A percentile compares a stretch with the other conserved stretches of the same genome.
phyloP scores from a whole-genome alignment of 2,888 invertebrate genomes.

The Xanthia togata region DNA sequence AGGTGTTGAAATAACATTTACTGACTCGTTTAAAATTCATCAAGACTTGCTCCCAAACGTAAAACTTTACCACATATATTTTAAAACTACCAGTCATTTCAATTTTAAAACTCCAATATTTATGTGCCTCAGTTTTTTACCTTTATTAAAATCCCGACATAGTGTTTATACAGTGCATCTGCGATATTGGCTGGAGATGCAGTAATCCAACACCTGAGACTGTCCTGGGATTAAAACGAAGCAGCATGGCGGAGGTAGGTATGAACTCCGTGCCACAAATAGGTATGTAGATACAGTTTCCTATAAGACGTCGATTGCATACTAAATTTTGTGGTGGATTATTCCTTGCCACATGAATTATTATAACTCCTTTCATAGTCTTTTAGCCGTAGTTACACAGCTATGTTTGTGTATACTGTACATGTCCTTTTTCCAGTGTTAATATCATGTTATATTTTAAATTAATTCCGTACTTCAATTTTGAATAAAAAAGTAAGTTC shows the following conservation, averaged over 20 bases:
- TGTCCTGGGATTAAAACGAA: slow-evolving; percentile 67
- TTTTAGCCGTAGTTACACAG: background rate
- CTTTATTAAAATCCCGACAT: slow-evolving; percentile 55
- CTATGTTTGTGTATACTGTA: background rate
- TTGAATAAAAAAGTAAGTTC: background rate
- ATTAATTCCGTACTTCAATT: background rate
- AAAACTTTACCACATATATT: background rate
- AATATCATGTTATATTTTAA: background rate
- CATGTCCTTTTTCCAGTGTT: background rate
- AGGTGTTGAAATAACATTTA: background rate
- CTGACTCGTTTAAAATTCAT: background rate
- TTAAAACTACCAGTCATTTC: slow-evolving; percentile 25
- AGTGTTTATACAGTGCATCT: slow-evolving; percentile 52
- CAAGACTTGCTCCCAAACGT: background rate
- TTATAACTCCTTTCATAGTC: background rate
- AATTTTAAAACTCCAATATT: slow-evolving; percentile 42
- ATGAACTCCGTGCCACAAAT: slow-evolving; percentile 61
- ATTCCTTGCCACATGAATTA: slow-evolving; percentile 13
- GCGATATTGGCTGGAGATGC: slow-evolving; percentile 65
- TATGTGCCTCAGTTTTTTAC: slow-evolving; percentile 27
- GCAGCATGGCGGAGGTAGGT: slow-evolving; percentile 52
- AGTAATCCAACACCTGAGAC: slow-evolving; percentile 75
- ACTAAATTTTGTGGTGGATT: slow-evolving; percentile 45
- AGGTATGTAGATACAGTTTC: slow-evolving; percentile 28
- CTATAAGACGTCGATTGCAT: slow-evolving; percentile 44